Evolutionary conservation across 1,140 invertebrate genomes (phyloP).

Genomic region (Tetraneura akinire): DNA sequence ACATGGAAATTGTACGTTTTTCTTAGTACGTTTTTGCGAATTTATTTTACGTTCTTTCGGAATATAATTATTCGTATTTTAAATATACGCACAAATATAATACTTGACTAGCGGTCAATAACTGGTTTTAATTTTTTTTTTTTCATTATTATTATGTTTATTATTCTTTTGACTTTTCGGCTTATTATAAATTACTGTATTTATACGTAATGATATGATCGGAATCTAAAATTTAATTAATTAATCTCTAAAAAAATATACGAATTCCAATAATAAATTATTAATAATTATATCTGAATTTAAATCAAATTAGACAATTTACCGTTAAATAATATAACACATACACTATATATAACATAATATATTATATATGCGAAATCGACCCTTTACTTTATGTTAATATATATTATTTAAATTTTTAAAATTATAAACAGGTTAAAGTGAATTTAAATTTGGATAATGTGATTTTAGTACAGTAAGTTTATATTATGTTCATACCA

Average conservation of each 20-base stretch:
- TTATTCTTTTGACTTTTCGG: background rate
- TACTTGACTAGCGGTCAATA: background rate
- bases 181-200: background rate
- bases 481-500: too few relatives aligned
- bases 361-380: too few relatives aligned
- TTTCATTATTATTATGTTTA: too few relatives aligned
- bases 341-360: too few relatives aligned
- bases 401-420: too few relatives aligned
- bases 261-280: background rate
- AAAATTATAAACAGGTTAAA: too few relatives aligned
- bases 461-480: too few relatives aligned
- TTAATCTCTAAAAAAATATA: background rate
- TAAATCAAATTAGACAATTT: background rate
- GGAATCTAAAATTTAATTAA: slow-evolving; percentile 1
- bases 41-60: background rate
- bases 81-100: background rate
- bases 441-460: too few relatives aligned
- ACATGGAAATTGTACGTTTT: too few relatives aligned
- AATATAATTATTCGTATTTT: background rate
- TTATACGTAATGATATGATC: background rate
- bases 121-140: slow-evolving; percentile 18
- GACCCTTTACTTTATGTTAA: too few relatives aligned
- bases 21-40: background rate
- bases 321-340: too few relatives aligned
- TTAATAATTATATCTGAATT: background rate